Evolutionary conservation across 2,797 vertebrate species (phyloP).

Genomic region (Crocodylus rhombifer): DNA sequence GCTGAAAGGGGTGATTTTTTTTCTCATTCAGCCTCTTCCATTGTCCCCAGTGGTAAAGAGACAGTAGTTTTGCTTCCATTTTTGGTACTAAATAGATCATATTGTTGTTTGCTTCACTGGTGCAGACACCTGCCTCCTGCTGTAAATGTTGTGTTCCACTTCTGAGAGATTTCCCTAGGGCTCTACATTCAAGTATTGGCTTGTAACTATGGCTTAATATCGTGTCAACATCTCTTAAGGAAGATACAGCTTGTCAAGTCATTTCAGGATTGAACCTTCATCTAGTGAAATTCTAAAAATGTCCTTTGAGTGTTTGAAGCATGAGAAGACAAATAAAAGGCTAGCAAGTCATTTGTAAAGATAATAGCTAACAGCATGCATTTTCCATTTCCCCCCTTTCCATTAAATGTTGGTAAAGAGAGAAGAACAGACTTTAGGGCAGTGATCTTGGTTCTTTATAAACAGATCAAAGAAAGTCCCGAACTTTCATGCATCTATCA

Average conservation of each 20-base stretch:
- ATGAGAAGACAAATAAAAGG: constrained; percentile 83
- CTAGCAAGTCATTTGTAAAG: constrained; percentile 89
- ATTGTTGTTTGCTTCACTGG: constrained; percentile 88
- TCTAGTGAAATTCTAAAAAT: constrained; percentile 81
- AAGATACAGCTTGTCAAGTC: constrained; percentile 88
- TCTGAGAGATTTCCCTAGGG: constrained; percentile 90
- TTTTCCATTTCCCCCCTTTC: constrained; percentile 82
- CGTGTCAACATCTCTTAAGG: constrained; percentile 90
- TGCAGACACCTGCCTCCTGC: constrained; percentile 88
- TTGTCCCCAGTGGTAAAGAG: constrained; percentile 84
- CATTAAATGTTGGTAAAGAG: constrained; percentile 85
- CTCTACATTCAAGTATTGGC: constrained; percentile 86
- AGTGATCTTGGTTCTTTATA: constrained; percentile 69
- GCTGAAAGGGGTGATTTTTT: constrained; percentile 79
- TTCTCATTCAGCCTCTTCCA: constrained; percentile 76
- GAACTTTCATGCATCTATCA: constrained; percentile 31
- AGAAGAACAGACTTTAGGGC: constrained; percentile 61
- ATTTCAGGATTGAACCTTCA: constrained; percentile 80
- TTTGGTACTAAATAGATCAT: constrained; percentile 91
- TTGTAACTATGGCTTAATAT: constrained; percentile 94
- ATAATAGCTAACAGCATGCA: constrained; percentile 85
- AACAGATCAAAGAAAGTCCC: constrained; percentile 72
- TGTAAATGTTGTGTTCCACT: constrained; percentile 85
- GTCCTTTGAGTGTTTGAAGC: constrained; percentile 85
- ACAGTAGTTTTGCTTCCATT: constrained; percentile 86